Base-by-base conservation (phyloP, 1,140 invertebrate genomes). In the Caligus rogercresseyi region DNA sequence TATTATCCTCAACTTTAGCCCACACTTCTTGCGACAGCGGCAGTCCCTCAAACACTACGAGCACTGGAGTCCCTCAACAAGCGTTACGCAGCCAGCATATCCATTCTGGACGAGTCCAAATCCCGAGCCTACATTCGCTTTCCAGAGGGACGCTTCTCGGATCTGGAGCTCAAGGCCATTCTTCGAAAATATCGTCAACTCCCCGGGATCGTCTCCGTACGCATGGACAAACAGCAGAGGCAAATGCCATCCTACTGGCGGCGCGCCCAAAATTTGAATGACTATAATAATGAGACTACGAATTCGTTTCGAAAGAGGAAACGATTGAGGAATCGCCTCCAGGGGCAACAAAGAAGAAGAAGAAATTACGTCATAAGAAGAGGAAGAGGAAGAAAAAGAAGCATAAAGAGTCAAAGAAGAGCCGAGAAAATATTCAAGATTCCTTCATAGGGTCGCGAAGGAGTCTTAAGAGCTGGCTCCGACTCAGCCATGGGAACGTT, bases 221-320 rank as follows among this genome's bases (percentile, higher is more conserved):
- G 57, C 16, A 60, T 60, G 57, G 57, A 60, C 21, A 60, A 20
- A 25, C 24, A 60, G 51, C 57, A 60, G 3, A 25, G 26, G 31
- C 31, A 43, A 43, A 43, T 43, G 31, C 31, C 31, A 7, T 43
- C 31, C 31, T 43, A 43, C n/a, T 43, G 31, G 31, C 7, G 31
- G 31, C 7, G n/a, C 7, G n/a, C 7, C 7, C 7, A 43, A n/a
- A 43, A 43, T 7, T 11, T 43, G 31, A 43, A 43, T n/a, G n/a
- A n/a, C n/a, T n/a, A n/a, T n/a, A n/a, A n/a, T n/a, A n/a, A n/a
- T n/a, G n/a, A n/a, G n/a, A n/a, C n/a, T n/a, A n/a, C n/a, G n/a
- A n/a, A n/a, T n/a, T n/a, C n/a, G n/a, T n/a, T n/a, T n/a, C n/a
- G n/a, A n/a, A n/a, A n/a, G n/a, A n/a, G n/a, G n/a, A n/a, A n/a